Evolutionary conservation across 2,888 invertebrate genomes (phyloP), one percentile per base, ranked within the genome.

Genomic region (Alentia gelatinosa): DNA sequence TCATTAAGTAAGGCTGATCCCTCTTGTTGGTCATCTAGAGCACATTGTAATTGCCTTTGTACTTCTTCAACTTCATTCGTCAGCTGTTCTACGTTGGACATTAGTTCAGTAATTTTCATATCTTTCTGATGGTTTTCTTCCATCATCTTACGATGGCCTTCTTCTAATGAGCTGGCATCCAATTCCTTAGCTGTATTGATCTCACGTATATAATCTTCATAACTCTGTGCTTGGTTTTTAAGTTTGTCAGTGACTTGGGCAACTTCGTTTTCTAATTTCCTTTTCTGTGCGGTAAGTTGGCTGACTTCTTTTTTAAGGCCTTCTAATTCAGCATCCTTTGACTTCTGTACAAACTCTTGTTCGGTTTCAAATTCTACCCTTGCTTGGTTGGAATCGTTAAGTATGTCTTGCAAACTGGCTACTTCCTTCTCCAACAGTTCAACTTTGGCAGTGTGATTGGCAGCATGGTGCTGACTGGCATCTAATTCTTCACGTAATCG

Each of bases 191-290:
- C 89, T 50, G 92, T 90, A 63, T 93, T 92, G 37, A 94, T 84
- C 33, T 94, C 93, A 89, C 93, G 90, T 79, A 94, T 93, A 56
- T 93, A 94, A 47, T 91, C 91, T 42, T 94, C 94, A 92, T 94
- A 94, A 63, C 94, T 93, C 83, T 92, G 91, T n/a, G 92, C 91
- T 91, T 93, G 92, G 37, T 91, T 91, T 26, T 68, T 37, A 40
- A 89, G 37, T 42, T 83, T 30, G 12, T 56, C 40, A 30, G 84
- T 56, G 15, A 68, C 23, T 42, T 90, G 84, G 12, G 26, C 74
- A 12, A 47, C 23, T 3, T 90, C 74, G 12, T 26, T 56, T n/a
- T 39, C 89, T 19, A 90, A 63, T 9, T 74, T 89, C 23, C 26
- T 40, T 26, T 39, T 74, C 39, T 74, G 9, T 12, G 40, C 30